A percentile compares a stretch with the other conserved stretches of the same genome.
These are phyloP conservation scores for Orchesellides sinensis DNA, from an alignment of 2,888 invertebrate species.

Conservation along the genomic window DNA sequence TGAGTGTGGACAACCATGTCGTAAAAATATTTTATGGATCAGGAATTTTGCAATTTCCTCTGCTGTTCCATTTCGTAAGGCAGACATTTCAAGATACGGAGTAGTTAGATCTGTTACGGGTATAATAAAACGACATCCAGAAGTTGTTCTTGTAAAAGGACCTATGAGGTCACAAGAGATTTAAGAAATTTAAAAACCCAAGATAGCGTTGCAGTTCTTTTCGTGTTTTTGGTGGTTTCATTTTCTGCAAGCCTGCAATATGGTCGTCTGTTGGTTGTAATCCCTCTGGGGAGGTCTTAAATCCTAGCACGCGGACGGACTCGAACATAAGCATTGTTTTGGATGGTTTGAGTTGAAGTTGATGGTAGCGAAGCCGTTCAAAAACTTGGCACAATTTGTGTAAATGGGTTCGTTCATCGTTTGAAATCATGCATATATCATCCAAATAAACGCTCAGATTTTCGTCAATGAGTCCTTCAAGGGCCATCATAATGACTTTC, in stretches of 20 bases:
- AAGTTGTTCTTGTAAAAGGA: not conserved
- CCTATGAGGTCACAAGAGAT: not conserved
- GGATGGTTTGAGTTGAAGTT: slow-evolving; percentile 11
- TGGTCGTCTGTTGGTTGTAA: not conserved
- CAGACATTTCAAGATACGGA: not conserved
- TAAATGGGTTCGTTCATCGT: not conserved
- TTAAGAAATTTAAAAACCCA: slow-evolving; percentile 31
- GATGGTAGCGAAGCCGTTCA: not conserved
- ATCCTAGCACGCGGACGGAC: slow-evolving; percentile 7
- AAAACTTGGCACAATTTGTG: not conserved
- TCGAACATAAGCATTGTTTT: not conserved
- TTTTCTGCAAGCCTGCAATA: not conserved
- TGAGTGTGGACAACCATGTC: not conserved
- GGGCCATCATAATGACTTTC: not conserved
- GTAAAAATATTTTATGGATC: not conserved
- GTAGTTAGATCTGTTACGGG: not conserved
- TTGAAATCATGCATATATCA: not conserved
- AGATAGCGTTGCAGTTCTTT: slow-evolving; percentile 8
- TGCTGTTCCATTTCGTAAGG: not conserved
- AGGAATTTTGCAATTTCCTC: slow-evolving; percentile 2
- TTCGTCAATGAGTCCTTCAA: not conserved
- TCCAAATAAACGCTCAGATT: not conserved
- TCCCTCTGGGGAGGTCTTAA: not conserved
- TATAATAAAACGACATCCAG: not conserved
- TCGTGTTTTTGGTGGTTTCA: slow-evolving; percentile 1